Evolutionary conservation across 1,140 invertebrate species (phyloP).

Genomic region (Hyphantria cunea): DNA sequence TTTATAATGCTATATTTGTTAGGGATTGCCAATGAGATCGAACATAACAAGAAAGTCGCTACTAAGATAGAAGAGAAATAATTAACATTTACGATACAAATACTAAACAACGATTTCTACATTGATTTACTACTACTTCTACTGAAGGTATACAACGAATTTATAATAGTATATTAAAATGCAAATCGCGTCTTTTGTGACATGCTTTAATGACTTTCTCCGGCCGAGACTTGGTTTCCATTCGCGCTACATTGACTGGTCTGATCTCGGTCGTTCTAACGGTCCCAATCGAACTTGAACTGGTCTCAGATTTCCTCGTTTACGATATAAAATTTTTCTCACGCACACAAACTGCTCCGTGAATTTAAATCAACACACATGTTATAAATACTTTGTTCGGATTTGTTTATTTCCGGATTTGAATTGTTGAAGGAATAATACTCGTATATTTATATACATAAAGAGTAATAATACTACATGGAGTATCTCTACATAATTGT

Average conservation of each 20-base stretch:
- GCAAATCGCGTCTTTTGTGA: constrained; percentile 47
- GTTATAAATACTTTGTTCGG: background rate
- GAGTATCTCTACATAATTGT: too few species aligned
- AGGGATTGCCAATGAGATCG: too few species aligned
- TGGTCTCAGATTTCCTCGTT: constrained; percentile 35
- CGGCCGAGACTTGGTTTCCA: constrained; percentile 57
- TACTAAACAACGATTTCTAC: constrained; percentile 9
- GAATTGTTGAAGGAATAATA: background rate
- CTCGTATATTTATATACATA: background rate
- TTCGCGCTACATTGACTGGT: constrained; percentile 34
- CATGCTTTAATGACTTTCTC: constrained; percentile 77
- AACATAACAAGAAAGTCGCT: too few species aligned
- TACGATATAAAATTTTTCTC: constrained; percentile 35
- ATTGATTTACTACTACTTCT: constrained; percentile 26
- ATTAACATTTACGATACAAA: background rate
- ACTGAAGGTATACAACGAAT: constrained; percentile 11
- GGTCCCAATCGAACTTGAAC: constrained; percentile 34
- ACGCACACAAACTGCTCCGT: constrained; percentile 6
- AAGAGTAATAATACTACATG: background rate
- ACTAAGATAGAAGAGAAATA: background rate
- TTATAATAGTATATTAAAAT: constrained; percentile 52
- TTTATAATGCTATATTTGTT: too few species aligned
- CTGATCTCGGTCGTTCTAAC: constrained; percentile 48
- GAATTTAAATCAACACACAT: constrained; percentile 14
- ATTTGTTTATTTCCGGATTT: background rate